These are phyloP conservation scores for Drosophila borborema DNA, from an alignment of 2,888 invertebrate species.

Conservation along the genomic window DNA sequence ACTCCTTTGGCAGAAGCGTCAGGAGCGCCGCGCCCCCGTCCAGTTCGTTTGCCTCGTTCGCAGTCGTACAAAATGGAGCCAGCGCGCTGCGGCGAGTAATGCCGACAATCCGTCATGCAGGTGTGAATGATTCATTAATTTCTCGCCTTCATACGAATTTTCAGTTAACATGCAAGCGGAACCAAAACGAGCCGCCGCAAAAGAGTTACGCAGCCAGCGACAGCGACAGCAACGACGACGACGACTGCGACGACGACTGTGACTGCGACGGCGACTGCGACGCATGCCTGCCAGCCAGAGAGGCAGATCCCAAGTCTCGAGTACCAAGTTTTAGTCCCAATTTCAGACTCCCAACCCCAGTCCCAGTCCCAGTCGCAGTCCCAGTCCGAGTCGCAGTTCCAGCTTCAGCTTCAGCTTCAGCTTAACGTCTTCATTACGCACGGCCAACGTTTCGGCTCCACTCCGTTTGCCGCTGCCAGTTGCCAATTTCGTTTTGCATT, in stretches of 20 bases:
- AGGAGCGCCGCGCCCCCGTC: constrained; percentile 54
- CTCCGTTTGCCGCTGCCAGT: constrained; percentile 39
- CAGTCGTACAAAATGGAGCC: constrained; percentile 26
- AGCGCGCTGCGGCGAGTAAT: constrained; percentile 66
- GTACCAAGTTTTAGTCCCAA: constrained; percentile 10
- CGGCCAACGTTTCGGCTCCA: constrained; percentile 59
- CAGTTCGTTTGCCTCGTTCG: constrained; percentile 29
- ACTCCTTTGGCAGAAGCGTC: constrained; percentile 79
- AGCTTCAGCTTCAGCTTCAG: constrained; percentile 43
- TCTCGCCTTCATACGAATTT: constrained; percentile 83
- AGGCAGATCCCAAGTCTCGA: constrained; percentile 9
- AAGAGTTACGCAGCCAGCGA: constrained; percentile 71
- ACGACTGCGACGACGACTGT: constrained; percentile 38
- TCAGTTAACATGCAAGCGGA: constrained; percentile 81
- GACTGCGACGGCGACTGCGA: constrained; percentile 41
- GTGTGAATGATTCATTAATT: constrained; percentile 85
- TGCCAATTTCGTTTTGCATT: constrained; percentile 80
- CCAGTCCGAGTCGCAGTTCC: constrained; percentile 4
- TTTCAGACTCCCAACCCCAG: constrained; percentile 2
- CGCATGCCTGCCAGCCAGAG: constrained; percentile 67
- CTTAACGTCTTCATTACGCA: constrained; percentile 81
- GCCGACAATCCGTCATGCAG: constrained; percentile 84
- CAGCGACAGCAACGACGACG: constrained; percentile 18
- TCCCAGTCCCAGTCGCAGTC: constrained; percentile 1
- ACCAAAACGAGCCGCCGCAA: constrained; percentile 76